These are phyloP conservation scores for Florisuga fusca DNA, from an alignment of 2,797 vertebrate genomes.

Conservation along the genomic window DNA sequence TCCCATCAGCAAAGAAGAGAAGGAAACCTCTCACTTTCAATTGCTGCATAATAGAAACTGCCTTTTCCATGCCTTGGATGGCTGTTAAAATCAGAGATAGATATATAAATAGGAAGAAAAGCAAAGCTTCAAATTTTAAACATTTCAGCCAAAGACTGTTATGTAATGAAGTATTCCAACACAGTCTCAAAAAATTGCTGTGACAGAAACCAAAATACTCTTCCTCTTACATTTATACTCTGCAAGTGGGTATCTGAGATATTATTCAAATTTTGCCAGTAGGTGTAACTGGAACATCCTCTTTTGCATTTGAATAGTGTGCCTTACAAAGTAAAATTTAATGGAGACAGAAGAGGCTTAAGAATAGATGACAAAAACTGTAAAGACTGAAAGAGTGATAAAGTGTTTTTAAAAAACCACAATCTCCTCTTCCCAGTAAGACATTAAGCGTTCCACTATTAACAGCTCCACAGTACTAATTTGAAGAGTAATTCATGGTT, in stretches of 20 bases:
- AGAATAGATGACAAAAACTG: neutral
- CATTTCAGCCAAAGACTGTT: conserved; percentile 15
- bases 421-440: neutral
- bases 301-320: conserved; percentile 7
- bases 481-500: neutral
- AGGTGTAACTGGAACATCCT: conserved; percentile 21
- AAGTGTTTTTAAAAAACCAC: conserved; percentile 3
- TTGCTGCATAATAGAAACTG: neutral
- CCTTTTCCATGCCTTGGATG: neutral
- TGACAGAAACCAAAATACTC: conserved; percentile 43
- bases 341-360: conserved; percentile 19
- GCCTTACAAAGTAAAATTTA: neutral
- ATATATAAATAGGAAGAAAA: conserved; percentile 10
- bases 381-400: conserved; percentile 1
- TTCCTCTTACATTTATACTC: conserved; percentile 53
- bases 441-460: neutral
- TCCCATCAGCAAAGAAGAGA: neutral
- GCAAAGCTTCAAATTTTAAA: conserved; percentile 2
- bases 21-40: neutral
- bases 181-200: conserved; percentile 39
- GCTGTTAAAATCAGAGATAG: neutral
- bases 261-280: conserved; percentile 39
- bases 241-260: conserved; percentile 47
- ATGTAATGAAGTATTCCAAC: conserved; percentile 40
- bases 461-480: neutral